Base-by-base conservation (phyloP, 2,888 invertebrate genomes). In the Phaedon cochleariae region DNA sequence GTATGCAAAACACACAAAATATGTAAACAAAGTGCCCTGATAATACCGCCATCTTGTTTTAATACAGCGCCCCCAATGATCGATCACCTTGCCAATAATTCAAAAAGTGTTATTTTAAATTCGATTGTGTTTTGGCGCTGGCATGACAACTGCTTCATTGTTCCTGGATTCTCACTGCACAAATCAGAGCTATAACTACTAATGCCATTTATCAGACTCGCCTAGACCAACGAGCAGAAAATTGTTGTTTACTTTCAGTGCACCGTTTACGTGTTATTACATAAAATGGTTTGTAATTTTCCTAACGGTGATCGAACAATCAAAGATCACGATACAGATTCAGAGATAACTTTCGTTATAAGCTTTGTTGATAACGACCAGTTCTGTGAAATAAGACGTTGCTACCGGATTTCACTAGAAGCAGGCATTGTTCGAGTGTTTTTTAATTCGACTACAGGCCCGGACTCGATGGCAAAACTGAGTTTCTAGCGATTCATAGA, bases 231-330 rank as follows among this genome's bases (percentile, higher is more conserved):
- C 37, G 20, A 22, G 41, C 37, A 51, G 41, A 51, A 51, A 59
- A 51, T 59, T 17, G 12, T 54, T 57, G 57, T 62, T 62, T 62
- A 57, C 62, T 62, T 62, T 62, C 54, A 62, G 37, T 62, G 57
- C 57, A 22, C 62, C 62, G 57, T 62, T 62, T 62, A 57, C 57
- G 41, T 48, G 62, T 62, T 54, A 62, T 62, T 62, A 59, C 54
- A 55, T 46, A 45, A 54, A 65, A 53, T 61, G 62, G 52, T 59
- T 46, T 58, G 53, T 51, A 58, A 54, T 53, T 61, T 41, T 53
- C 55, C 20, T 52, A 65, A 61, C 65, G 58, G 62, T 62, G 54
- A 61, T 59, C 62, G 31, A 55, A 58, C 59, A 65, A 61, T 65
- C 54, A 46, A 46, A 10, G 59, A 65, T 62, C 54, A 20, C 31